These are phyloP conservation scores for Magallana ariakensis DNA, from an alignment of 1,140 invertebrate species.

Conservation along the genomic window DNA sequence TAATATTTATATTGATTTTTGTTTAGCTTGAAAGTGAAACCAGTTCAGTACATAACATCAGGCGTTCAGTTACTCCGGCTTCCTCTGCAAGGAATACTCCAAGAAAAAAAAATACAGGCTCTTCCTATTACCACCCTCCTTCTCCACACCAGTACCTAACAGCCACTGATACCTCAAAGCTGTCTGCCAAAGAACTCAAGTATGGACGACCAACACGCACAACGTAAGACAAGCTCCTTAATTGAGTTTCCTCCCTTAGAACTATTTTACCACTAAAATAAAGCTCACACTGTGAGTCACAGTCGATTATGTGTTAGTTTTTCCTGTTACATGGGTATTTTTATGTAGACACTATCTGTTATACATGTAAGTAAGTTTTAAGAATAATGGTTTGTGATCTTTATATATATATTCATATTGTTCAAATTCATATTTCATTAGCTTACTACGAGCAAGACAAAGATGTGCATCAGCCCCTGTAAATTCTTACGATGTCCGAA, in stretches of 20 bases:
- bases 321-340: no score
- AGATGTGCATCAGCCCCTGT: conserved; percentile 59
- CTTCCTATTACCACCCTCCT: conserved; percentile 66
- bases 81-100: conserved; percentile 44
- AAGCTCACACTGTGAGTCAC: no score
- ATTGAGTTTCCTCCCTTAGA: neutral
- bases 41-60: conserved; percentile 11
- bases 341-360: no score
- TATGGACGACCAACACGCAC: conserved; percentile 70
- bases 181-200: conserved; percentile 52
- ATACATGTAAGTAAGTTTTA: no score
- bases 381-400: no score
- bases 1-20: neutral
- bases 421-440: conserved; percentile 16
- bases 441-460: conserved; percentile 62
- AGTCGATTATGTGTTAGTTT: no score
- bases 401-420: no score
- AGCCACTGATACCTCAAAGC: conserved; percentile 64
- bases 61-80: conserved; percentile 25
- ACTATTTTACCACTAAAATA: no score
- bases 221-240: conserved; percentile 61
- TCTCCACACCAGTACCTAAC: conserved; percentile 69
- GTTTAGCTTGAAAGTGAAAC: conserved; percentile 2
- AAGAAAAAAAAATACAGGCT: conserved; percentile 35
- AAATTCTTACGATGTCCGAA: conserved; percentile 53